Base-by-base conservation (phyloP, 2,797 vertebrate genomes). In the Neolamprologus multifasciatus region DNA sequence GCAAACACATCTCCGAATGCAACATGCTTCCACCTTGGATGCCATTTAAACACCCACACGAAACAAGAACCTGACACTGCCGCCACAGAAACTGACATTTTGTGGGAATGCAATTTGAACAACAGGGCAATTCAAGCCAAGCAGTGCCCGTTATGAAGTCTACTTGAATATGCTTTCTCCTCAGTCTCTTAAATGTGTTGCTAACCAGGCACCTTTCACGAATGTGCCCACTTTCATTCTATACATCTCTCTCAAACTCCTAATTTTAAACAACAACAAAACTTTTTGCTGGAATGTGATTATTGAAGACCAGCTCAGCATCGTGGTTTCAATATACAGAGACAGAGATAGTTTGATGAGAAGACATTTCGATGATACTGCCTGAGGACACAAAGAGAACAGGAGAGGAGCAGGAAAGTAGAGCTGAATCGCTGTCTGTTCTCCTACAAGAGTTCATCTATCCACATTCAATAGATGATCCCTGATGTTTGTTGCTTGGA, bases 31-130 rank as follows among this genome's bases (percentile, higher is more conserved):
- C 77, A 86, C 88, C 50, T 80, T 78, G 48, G 79, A 85, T 80
- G 83, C 74, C 86, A 83, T 91, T 90, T 81, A 84, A 87, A 90
- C 83, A 79, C 86, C 69, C 84, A 57, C 81, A 82, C 79, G 54
- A 78, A 83, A 82, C 43, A 81, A 81, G 57, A 88, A 81, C 82
- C 83, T 79, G 86, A 84, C 88, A 78, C 40, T 17, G 55, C 62
- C 36, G 81, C 78, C 77, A 81, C 57, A 74, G 36, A 84, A 69
- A 74, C 69, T 87, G 81, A 91, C 87, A 90, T 91, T 91, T 90
- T 71, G 64, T 64, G 21, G 54, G 77, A 88, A 88, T 57, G 77
- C 67, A 88, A 80, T 88, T 81, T 86, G 59, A 89, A 88, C 81
- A 90, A 89, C 80, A 67, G 76, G 86, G 57, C 62, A 88, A 86